Evolutionary conservation across 2,888 invertebrate species (phyloP).

Genomic region (Marasmarcha lunaedactyla): DNA sequence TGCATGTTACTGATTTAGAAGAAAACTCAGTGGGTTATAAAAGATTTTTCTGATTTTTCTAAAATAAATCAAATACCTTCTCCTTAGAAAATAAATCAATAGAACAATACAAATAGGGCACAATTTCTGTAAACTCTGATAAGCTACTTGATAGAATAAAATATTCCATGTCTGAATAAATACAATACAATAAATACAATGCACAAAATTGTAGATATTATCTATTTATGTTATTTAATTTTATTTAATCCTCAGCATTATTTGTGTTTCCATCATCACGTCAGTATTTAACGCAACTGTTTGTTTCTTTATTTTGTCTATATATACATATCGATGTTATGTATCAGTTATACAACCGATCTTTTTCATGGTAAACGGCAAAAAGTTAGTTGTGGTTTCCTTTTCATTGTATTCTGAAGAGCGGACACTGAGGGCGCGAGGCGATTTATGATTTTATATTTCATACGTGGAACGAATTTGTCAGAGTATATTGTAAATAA

Average conservation of each 20-base stretch:
- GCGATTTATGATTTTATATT: slow-evolving; percentile 34
- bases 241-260: slow-evolving; percentile 17
- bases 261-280: slow-evolving; percentile 9
- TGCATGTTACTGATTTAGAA: no score
- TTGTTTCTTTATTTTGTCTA: slow-evolving; percentile 15
- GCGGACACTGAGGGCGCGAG: slow-evolving; percentile 46
- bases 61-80: no score
- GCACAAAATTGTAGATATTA: neutral
- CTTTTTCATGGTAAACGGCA: no score
- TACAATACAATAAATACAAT: slow-evolving; percentile 2
- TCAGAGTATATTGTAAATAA: slow-evolving; percentile 63
- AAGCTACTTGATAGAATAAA: neutral
- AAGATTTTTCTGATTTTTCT: no score
- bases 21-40: no score
- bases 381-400: no score
- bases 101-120: no score
- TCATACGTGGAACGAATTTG: slow-evolving; percentile 53
- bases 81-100: no score
- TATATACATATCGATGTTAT: slow-evolving; percentile 55
- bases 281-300: slow-evolving; percentile 5
- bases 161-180: slow-evolving; percentile 18
- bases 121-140: no score
- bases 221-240: neutral
- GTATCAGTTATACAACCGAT: slow-evolving; percentile 27
- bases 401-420: no score